A percentile compares a stretch with the other conserved stretches of the same genome.
These are phyloP conservation scores for Neotragus moschatus DNA, from an alignment of 2,113 vertebrate genomes.

Conservation along the genomic window DNA sequence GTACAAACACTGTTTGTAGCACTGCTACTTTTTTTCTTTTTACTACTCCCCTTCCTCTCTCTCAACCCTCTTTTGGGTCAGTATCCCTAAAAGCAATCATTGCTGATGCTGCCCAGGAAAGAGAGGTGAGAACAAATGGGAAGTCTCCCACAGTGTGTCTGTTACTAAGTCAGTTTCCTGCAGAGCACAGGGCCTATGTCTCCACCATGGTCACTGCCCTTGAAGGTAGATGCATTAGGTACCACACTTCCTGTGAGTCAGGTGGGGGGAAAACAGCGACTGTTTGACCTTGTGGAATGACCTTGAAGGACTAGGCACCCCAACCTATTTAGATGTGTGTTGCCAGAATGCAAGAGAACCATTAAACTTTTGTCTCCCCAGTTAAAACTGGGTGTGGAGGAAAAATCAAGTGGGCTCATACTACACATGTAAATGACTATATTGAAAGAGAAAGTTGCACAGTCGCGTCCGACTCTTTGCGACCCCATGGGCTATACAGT, in stretches of 20 bases:
- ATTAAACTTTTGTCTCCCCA: not conserved
- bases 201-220: not conserved
- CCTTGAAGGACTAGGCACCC: not conserved
- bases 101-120: not conserved
- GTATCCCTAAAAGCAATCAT: not conserved
- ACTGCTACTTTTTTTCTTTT: not conserved
- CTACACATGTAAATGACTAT: not conserved
- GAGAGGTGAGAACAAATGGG: not conserved
- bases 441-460: not conserved
- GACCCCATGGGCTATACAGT: not conserved
- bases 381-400: not conserved
- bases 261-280: not conserved
- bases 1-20: not conserved
- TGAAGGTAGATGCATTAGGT: not conserved
- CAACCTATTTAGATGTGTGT: not conserved
- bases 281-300: not conserved
- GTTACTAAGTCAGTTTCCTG: not conserved
- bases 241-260: not conserved
- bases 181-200: too few species aligned
- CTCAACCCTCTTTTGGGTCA: not conserved
- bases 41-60: not conserved
- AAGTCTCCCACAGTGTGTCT: not conserved
- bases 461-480: not conserved
- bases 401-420: not conserved
- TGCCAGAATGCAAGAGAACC: not conserved